Percentiles rank a stretch among this genome's conserved stretches.
These are phyloP conservation scores for Gymnogyps californianus DNA, from an alignment of 2,113 vertebrate species.

Conservation along the genomic window DNA sequence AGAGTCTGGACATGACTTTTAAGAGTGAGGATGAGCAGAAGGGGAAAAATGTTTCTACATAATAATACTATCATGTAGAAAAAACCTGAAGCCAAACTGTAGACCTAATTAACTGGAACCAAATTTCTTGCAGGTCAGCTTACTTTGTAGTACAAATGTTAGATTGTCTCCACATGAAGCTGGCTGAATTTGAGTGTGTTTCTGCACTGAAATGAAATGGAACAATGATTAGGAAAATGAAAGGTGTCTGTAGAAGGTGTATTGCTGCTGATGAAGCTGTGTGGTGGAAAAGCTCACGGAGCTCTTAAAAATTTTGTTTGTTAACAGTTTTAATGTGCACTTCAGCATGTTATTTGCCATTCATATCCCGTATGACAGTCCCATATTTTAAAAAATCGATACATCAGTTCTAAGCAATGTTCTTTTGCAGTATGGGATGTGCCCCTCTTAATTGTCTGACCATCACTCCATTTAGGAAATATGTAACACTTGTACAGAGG, in stretches of 20 bases:
- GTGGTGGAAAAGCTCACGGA: neutral
- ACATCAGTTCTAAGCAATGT: neutral
- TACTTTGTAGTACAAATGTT: neutral
- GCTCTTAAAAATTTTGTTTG: neutral
- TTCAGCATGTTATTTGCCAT: neutral
- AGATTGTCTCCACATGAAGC: neutral
- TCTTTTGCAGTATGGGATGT: neutral
- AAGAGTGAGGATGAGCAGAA: neutral
- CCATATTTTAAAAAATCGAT: neutral
- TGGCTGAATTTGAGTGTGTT: neutral
- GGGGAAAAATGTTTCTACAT: neutral
- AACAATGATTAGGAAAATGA: neutral
- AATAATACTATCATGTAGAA: neutral
- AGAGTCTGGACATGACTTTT: neutral
- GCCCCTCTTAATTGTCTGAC: neutral
- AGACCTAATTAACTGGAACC: neutral
- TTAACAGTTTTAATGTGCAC: neutral
- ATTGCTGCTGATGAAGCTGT: neutral
- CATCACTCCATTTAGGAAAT: neutral
- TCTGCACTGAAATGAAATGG: neutral
- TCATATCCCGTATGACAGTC: neutral
- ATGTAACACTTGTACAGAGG: neutral
- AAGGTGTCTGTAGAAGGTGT: neutral
- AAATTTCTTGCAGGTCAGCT: neutral
- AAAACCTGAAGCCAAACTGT: neutral